Evolutionary conservation across 2,888 invertebrate genomes (phyloP), one percentile per base, ranked within the genome.

Genomic region (Syrista parreyssii): DNA sequence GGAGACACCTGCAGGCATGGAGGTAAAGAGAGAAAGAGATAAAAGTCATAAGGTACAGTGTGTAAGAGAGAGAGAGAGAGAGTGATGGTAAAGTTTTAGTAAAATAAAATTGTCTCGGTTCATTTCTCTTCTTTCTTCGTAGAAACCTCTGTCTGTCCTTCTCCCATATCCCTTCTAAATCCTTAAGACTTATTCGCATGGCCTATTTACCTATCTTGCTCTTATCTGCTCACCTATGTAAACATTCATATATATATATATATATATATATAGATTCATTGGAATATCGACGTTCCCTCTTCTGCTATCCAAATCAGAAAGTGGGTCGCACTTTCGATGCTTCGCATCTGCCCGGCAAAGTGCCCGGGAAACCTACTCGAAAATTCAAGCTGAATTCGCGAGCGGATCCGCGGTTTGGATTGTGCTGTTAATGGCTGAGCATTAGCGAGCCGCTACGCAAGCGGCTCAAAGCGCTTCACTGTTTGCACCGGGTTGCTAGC

Each of bases 1-100:
- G 75, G 74, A 79, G 75, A 82, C 80, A 83, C 82, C 82, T 79
- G 80, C 79, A 76, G 82, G 82, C 82, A 75, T 78, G 36, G 75
- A 76, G 68, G 68, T 30, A 3, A 15, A 71, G 15, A 71, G 32
- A 71, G 32, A 69, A 23, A 32, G 23, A 6, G 32, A 4, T n/a
- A 68, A 68, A n/a, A n/a, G 68, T 30, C 68, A 68, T 68, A 4
- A n/a, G 34, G 9, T 9, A 34, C 1, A 34, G 9, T 33, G 4
- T 1, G 33, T 33, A 15, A 40, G 4, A 40, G 36, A 55, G 1
- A 40, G 4, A 55, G 1, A 55, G 23, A 15, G 1, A 55, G 40
- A 55, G 55, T 23, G 55, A 55, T 3, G 23, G 55, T 23, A 9
- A 23, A 23, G 6, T 55, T 55, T 55, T 23, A 23, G 9, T 23